A percentile compares a stretch with the other conserved stretches of the same genome.
These are phyloP conservation scores for Platichthys flesus DNA, from an alignment of 2,113 vertebrate genomes.

Conservation along the genomic window DNA sequence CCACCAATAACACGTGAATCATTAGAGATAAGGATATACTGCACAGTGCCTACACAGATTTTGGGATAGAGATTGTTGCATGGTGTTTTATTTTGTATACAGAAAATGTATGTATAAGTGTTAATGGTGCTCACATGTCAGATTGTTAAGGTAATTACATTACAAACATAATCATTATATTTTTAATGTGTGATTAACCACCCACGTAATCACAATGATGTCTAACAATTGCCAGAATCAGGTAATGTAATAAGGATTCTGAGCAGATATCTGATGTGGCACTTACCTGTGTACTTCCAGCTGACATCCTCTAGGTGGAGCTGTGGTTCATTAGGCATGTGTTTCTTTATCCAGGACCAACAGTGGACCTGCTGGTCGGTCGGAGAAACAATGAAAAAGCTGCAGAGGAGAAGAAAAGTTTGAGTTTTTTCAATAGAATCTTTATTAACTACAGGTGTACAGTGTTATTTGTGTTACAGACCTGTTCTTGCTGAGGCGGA, in stretches of 20 bases:
- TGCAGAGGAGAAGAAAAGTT: slow-evolving; percentile 60
- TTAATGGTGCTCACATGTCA: slow-evolving; percentile 4
- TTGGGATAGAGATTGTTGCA: too few relatives aligned
- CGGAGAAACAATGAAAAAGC: slow-evolving; percentile 98
- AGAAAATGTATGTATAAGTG: too few relatives aligned
- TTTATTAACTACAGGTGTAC: too few relatives aligned
- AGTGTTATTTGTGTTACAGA: slow-evolving; percentile 45
- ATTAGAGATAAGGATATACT: background rate
- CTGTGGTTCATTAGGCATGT: slow-evolving; percentile 88
- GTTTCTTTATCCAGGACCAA: slow-evolving; percentile 96
- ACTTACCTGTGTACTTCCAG: slow-evolving; percentile 96
- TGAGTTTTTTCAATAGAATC: background rate
- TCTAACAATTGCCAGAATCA: background rate
- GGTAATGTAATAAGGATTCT: background rate
- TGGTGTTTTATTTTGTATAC: too few relatives aligned
- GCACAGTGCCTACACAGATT: background rate
- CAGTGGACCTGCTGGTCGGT: slow-evolving; percentile 98
- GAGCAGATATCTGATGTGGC: background rate
- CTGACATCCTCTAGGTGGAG: slow-evolving; percentile 94
- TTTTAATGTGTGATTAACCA: slow-evolving; percentile 25
- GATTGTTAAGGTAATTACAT: background rate
- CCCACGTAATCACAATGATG: background rate
- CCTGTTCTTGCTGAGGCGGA: slow-evolving; percentile 94
- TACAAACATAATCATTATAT: background rate
- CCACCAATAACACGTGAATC: background rate